phyloP scores from a whole-genome alignment of 2,888 invertebrate species.

The Drosophila dives region DNA sequence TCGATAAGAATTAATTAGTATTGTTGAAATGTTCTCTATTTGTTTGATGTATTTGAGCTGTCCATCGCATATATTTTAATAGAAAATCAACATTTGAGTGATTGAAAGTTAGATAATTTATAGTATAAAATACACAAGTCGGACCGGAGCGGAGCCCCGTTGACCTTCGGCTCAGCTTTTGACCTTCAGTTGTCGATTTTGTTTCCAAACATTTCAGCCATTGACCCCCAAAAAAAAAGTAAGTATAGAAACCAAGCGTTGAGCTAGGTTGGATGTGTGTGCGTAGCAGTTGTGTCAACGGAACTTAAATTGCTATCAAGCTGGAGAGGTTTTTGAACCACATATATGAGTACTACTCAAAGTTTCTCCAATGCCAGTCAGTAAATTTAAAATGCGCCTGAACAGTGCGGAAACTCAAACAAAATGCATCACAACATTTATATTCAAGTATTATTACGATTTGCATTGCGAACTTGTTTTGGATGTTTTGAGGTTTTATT shows the following conservation, averaged over 20 bases:
- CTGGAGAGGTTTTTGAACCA: conserved; percentile 75
- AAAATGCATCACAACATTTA: conserved; percentile 45
- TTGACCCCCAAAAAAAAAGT: conserved; percentile 61
- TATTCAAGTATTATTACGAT: conserved; percentile 27
- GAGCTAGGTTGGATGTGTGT: conserved; percentile 6
- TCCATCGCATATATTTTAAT: conserved; percentile 10
- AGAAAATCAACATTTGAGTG: conserved; percentile 26
- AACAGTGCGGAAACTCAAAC: conserved; percentile 46
- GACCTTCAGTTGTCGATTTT: conserved; percentile 62
- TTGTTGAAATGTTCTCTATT: conserved; percentile 18
- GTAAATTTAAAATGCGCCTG: conserved; percentile 18
- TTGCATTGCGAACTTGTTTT: conserved; percentile 49
- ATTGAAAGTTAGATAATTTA: conserved; percentile 1
- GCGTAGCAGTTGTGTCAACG: conserved; percentile 68
- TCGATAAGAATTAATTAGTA: conserved; percentile 6
- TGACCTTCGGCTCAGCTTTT: conserved; percentile 51
- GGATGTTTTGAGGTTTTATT: conserved; percentile 6
- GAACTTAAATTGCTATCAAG: conserved; percentile 68
- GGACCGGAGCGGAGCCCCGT: not conserved
- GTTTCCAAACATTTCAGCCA: conserved; percentile 64
- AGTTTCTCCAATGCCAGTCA: conserved; percentile 46
- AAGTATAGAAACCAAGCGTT: conserved; percentile 30
- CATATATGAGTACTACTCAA: conserved; percentile 13
- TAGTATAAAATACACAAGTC: not conserved
- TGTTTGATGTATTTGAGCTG: conserved; percentile 8